Base-by-base conservation (phyloP, 1,140 invertebrate species). In the Helicoverpa armigera region DNA sequence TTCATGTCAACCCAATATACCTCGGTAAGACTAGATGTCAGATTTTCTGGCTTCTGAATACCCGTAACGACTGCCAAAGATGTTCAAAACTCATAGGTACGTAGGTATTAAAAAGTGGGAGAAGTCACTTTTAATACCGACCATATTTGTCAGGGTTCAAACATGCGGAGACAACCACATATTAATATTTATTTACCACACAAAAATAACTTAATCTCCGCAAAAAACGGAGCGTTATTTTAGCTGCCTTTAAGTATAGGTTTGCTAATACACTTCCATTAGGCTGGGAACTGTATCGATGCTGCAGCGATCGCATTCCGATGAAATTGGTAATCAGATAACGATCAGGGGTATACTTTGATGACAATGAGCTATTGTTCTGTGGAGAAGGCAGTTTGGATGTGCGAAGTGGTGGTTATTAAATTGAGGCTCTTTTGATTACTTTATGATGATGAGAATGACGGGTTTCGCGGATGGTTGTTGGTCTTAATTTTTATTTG, bases 241-340 rank as follows among this genome's bases (percentile, higher is more conserved):
- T 90, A 90, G 86, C 67, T 81, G 78, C 82, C 83, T 23, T 3
- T 72, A 81, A 88, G 83, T 89, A 88, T 89, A 86, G 81, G 85
- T 81, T 82, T 9, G 87, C 88, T 92, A 92, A 91, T 92, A 92
- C 89, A 84, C 84, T 78, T 90, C 88, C 90, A 94, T 92, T 92
- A 92, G 84, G 87, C 82, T 82, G 83, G 84, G 89, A 90, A 90
- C 90, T 88, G 90, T 90, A 93, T 90, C 86, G 89, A 88, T 87
- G 83, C 84, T 83, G 69, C 53, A 51, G 70, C 82, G 89, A 86
- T 90, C 87, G 86, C 91, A 92, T 94, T 94, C 91, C 92, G 86
- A 90, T 91, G 86, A 94, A 93, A 94, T 94, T 94, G 91, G 87
- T 92, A 90, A 92, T 90, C 82, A 85, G 91, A 94, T 93, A 92